Evolutionary conservation across 2,797 vertebrate species (phyloP).

Genomic region (Myotis vivesi): DNA sequence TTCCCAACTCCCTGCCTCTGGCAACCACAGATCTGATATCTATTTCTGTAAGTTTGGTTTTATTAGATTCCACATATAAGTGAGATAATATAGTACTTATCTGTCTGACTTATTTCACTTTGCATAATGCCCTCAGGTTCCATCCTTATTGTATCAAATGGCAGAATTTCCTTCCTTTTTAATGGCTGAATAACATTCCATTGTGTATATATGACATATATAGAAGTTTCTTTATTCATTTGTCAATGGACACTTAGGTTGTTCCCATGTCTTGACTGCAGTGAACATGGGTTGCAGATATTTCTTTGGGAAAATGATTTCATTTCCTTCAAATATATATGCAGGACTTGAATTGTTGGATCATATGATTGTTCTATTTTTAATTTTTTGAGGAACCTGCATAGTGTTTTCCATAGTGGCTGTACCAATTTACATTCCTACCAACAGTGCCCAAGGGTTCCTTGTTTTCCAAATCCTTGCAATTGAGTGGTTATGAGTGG

Average conservation of each 20-base stretch:
- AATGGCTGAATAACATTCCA: background rate
- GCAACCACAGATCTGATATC: background rate
- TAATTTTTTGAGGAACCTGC: background rate
- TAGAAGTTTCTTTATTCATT: background rate
- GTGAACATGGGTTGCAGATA: background rate
- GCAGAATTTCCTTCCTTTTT: background rate
- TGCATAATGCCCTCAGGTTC: background rate
- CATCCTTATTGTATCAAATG: background rate
- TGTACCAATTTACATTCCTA: background rate
- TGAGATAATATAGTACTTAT: background rate
- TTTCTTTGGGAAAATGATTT: background rate
- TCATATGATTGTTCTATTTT: background rate
- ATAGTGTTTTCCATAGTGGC: background rate
- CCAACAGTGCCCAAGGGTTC: background rate
- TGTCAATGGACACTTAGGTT: background rate
- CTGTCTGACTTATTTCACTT: background rate
- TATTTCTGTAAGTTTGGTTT: background rate
- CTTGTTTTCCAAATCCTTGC: background rate
- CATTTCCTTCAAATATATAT: background rate
- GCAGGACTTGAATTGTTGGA: background rate
- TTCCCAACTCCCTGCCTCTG: background rate
- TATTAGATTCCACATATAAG: background rate
- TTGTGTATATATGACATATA: background rate
- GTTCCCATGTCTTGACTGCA: background rate
- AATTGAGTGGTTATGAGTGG: background rate